These are phyloP conservation scores for Stigmatopora nigra DNA, from an alignment of 2,113 vertebrate genomes.

Conservation along the genomic window DNA sequence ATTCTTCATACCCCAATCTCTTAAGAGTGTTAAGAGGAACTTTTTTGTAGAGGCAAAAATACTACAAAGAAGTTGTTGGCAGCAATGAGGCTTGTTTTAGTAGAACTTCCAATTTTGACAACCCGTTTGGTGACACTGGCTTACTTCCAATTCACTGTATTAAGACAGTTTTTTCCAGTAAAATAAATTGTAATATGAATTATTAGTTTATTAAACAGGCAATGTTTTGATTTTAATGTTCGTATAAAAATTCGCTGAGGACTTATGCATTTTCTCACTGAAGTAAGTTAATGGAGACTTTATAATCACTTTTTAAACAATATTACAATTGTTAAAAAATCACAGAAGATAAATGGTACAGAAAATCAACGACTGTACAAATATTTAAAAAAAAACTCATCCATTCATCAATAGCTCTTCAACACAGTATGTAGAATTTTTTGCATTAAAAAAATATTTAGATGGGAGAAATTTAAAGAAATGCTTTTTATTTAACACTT, in stretches of 20 bases:
- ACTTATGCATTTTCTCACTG: neutral
- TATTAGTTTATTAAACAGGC: neutral
- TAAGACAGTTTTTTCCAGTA: neutral
- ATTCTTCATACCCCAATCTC: slow-evolving; percentile 1
- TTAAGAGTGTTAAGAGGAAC: neutral
- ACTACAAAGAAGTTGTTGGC: neutral
- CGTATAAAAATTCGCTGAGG: neutral
- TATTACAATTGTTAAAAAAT: neutral
- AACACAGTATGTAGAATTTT: no score
- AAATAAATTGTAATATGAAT: neutral
- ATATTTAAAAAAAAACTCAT: no score
- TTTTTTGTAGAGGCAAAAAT: neutral
- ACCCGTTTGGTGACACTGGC: neutral
- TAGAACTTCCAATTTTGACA: neutral
- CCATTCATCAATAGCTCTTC: no score
- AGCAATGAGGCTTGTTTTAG: neutral
- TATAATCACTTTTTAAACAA: neutral
- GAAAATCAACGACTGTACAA: no score
- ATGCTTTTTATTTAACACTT: no score
- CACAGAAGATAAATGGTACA: no score
- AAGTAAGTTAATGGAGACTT: neutral
- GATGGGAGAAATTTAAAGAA: no score
- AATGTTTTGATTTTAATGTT: neutral
- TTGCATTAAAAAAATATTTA: no score
- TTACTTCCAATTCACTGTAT: neutral